Conservation (phyloP, 2,888 invertebrate species). For the Ramazzottius varieornatus region DNA sequence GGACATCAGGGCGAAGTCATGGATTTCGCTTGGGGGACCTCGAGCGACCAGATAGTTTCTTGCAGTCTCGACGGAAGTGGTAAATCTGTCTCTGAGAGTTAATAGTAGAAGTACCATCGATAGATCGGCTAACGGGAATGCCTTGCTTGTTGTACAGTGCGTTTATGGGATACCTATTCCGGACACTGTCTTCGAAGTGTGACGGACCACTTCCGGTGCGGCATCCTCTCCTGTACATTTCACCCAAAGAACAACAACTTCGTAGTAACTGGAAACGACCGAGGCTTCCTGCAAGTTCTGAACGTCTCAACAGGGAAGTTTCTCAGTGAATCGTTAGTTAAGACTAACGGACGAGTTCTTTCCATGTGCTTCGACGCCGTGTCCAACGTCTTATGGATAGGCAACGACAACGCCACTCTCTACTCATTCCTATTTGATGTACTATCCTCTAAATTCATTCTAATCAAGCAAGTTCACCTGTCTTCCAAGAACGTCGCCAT, state of each 20-base stretch:
- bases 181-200: slow-evolving; percentile 35
- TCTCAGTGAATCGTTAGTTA: slow-evolving; percentile 24
- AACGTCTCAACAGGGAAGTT: slow-evolving; percentile 63
- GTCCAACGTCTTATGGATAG: slow-evolving; percentile 52
- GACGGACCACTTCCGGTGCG: slow-evolving; percentile 23
- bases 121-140: too few relatives aligned
- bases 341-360: slow-evolving; percentile 25
- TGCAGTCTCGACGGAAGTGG: slow-evolving; percentile 45
- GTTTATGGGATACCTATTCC: slow-evolving; percentile 8
- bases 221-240: slow-evolving; percentile 41
- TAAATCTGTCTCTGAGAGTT: too few relatives aligned
- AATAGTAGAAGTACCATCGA: too few relatives aligned
- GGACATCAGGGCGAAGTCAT: slow-evolving; percentile 38
- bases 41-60: slow-evolving; percentile 54
- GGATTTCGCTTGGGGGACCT: slow-evolving; percentile 58
- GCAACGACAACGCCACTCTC: slow-evolving; percentile 43
- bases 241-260: slow-evolving; percentile 62
- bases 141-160: too few relatives aligned
- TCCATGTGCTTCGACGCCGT: slow-evolving; percentile 48
- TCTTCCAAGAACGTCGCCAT: slow-evolving; percentile 1
- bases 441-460: slow-evolving; percentile 34
- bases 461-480: background rate
- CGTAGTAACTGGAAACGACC: slow-evolving; percentile 46
- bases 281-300: slow-evolving; percentile 45
- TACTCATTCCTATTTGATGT: slow-evolving; percentile 41